Evolutionary conservation across 23 tunicate species (phyloP).

Genomic region (Botrylloides violaceus): DNA sequence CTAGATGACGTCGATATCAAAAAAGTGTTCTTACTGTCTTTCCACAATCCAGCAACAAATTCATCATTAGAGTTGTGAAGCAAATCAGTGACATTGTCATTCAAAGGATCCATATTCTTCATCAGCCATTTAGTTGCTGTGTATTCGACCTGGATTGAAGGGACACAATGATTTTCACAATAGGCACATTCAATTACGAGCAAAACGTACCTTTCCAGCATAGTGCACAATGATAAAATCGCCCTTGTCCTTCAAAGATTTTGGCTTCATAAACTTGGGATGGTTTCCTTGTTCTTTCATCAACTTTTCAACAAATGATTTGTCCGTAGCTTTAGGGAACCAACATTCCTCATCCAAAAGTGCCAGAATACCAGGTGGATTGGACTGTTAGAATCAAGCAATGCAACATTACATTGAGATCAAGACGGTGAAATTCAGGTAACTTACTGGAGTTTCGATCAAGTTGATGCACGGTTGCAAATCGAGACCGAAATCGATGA

Average conservation of each 20-base stretch:
- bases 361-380: conserved; percentile 97
- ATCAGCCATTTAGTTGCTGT: conserved; percentile 88
- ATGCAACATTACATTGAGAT: too few relatives aligned
- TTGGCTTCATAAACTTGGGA: conserved; percentile 84
- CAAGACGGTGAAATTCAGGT: too few relatives aligned
- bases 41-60: conserved; percentile 80
- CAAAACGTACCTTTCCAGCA: conserved; percentile 84
- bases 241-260: conserved; percentile 70
- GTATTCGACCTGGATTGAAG: conserved; percentile 74
- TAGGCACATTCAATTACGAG: neutral
- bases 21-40: conserved; percentile 92
- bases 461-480: conserved; percentile 98
- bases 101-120: conserved; percentile 99
- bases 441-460: conserved; percentile 85
- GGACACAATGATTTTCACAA: neutral
- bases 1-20: too few relatives aligned
- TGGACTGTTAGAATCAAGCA: conserved; percentile 48
- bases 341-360: conserved; percentile 99
- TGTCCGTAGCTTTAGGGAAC: conserved; percentile 99
- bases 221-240: conserved; percentile 97
- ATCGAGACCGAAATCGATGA: conserved; percentile 96
- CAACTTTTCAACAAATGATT: conserved; percentile 90
- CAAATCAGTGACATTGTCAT: conserved; percentile 94
- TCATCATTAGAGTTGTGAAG: conserved; percentile 81
- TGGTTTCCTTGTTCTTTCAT: conserved; percentile 76